phyloP scores from a whole-genome alignment of 2,113 vertebrate genomes.

The Mus pahari region DNA sequence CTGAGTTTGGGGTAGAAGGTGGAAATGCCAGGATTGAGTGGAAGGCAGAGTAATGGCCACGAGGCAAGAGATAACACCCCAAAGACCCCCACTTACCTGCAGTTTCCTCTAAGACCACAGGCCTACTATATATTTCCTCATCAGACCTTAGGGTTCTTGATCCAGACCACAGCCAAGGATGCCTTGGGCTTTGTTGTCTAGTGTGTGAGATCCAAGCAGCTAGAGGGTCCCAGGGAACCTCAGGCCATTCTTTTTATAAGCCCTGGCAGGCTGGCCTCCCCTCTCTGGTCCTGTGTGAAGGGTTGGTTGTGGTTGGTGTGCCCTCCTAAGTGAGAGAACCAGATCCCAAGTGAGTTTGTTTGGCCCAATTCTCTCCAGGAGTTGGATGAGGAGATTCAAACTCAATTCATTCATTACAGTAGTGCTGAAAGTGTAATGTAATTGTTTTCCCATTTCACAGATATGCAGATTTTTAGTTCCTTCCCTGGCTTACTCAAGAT shows the following conservation, averaged over 20 bases:
- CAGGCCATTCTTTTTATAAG: background rate
- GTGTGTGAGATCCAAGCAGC: background rate
- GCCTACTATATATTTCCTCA: background rate
- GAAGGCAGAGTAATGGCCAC: background rate
- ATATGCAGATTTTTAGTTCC: slow-evolving; percentile 34
- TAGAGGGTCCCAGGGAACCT: background rate
- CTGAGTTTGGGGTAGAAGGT: background rate
- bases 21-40: background rate
- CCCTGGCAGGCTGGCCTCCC: background rate
- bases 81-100: background rate
- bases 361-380: background rate
- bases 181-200: background rate
- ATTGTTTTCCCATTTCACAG: slow-evolving; percentile 14
- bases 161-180: slow-evolving; percentile 11
- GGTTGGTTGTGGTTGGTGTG: background rate
- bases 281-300: background rate
- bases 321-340: background rate
- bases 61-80: background rate
- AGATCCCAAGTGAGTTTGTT: background rate
- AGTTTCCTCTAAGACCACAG: slow-evolving; percentile 15
- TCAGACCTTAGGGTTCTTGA: slow-evolving; percentile 20
- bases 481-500: background rate
- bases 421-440: background rate
- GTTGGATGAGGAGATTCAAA: background rate
- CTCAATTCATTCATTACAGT: background rate